phyloP scores from a whole-genome alignment of 2,888 invertebrate species.

The Parelbella ahira region DNA sequence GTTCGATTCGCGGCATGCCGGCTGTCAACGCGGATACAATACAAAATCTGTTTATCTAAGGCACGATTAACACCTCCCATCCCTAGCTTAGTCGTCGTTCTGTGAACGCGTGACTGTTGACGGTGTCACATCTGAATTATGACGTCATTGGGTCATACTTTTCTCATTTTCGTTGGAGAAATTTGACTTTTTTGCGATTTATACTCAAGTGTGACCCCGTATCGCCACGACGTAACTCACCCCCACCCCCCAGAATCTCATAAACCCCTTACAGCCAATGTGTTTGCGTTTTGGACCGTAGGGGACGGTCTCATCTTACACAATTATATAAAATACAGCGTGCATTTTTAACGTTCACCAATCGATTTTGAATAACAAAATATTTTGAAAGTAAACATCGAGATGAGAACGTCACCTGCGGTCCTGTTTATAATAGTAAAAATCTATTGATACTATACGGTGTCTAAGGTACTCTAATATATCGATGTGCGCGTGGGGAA shows the following conservation, averaged over 20 bases:
- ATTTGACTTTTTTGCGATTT: not conserved
- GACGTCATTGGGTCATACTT: not conserved
- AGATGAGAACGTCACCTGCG: not conserved
- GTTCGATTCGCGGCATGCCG: not conserved
- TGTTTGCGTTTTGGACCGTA: too few species aligned
- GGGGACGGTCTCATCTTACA: too few species aligned
- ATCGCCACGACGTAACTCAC: not conserved
- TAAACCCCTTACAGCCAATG: constrained; percentile 34
- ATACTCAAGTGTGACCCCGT: not conserved
- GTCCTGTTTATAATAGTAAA: not conserved
- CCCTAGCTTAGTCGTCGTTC: constrained; percentile 33
- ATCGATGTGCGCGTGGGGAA: constrained; percentile 3
- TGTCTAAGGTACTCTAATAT: constrained; percentile 1
- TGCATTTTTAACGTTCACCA: too few species aligned
- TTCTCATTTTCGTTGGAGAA: too few species aligned
- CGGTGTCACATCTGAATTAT: constrained; percentile 21
- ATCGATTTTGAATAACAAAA: too few species aligned
- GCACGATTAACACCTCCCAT: constrained; percentile 58
- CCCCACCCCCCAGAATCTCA: too few species aligned
- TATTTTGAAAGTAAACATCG: too few species aligned
- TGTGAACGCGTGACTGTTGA: too few species aligned
- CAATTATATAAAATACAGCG: too few species aligned
- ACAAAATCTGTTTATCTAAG: constrained; percentile 56
- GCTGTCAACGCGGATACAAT: constrained; percentile 8
- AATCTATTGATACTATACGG: constrained; percentile 3